Evolutionary conservation across 2,797 vertebrate species (phyloP), one percentile per base, ranked within the genome.

Genomic region (Mus caroli): DNA sequence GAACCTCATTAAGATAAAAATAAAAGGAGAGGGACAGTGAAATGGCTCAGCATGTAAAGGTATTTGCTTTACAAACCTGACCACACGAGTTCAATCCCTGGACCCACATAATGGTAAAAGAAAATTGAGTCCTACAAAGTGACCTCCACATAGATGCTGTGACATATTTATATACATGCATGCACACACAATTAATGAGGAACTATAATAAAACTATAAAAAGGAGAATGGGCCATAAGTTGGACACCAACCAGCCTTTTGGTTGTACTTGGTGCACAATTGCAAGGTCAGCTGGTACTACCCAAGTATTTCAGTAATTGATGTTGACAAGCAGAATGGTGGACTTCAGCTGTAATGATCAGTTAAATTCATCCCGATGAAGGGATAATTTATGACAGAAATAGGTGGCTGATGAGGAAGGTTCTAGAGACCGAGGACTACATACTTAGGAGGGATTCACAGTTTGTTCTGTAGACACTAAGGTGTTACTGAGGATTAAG

Each of bases 401-500:
- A 56, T 60, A 77, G 50, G 20, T 82, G 31, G 12, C 31, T 82
- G 62, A 50, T 6, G 60, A 95, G 77, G 20, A 28, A 75, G 64
- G 4, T 46, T 20, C 58, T 71, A 40, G 84, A 73, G 37, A 50
- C 80, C 75, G 46, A 88, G 24, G 17, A 67, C 37, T 34, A 64
- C 52, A 40, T 46, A 88, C 64, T 76, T 85, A 46, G 50, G 28
- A 88, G 34, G 50, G 37, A 76, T 69, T 92, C 60, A 7, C 50
- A 50, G 78, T 84, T 95, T 92, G 71, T 89, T 89, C 60, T 54
- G 26, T 78, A 78, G 52, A 58, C n/a, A 76, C 26, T 84, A 60
- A 37, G 24, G 58, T 84, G 67, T 84, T 89, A 52, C 60, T 34
- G 60, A n/a, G 75, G 71, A 78, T 84, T 92, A 77, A 84, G 34